phyloP scores from a whole-genome alignment of 2,797 vertebrate species.

The Hozukius guyotensis region DNA sequence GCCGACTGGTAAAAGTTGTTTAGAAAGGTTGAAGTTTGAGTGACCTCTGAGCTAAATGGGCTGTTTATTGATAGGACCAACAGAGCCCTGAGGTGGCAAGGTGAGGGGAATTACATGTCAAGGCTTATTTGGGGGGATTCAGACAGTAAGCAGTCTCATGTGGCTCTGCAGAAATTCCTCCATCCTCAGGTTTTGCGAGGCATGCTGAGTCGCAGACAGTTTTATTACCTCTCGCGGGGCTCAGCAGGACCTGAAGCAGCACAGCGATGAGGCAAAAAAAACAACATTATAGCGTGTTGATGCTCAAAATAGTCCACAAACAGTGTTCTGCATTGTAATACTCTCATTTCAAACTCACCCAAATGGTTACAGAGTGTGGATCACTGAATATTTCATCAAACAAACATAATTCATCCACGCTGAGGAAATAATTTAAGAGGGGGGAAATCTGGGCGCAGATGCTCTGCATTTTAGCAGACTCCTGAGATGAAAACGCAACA shows the following conservation, averaged over 20 bases:
- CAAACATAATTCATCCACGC: slow-evolving; percentile 42
- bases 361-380: slow-evolving; percentile 34
- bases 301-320: slow-evolving; percentile 23
- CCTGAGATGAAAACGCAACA: neutral
- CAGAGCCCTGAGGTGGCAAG: slow-evolving; percentile 50
- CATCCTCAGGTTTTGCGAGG: slow-evolving; percentile 27
- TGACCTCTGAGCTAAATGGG: slow-evolving; percentile 52
- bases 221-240: slow-evolving; percentile 45
- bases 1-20: slow-evolving; percentile 20
- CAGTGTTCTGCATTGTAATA: neutral
- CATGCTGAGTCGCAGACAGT: slow-evolving; percentile 33
- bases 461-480: slow-evolving; percentile 3
- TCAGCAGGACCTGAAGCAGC: slow-evolving; percentile 32
- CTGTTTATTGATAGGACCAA: slow-evolving; percentile 59
- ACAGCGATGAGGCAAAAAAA: neutral
- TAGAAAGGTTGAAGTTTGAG: slow-evolving; percentile 21
- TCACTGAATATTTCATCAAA: slow-evolving; percentile 58
- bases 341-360: neutral
- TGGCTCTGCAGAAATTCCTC: slow-evolving; percentile 48
- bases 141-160: slow-evolving; percentile 48
- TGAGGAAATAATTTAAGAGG: slow-evolving; percentile 50
- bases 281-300: neutral
- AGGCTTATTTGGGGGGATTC: slow-evolving; percentile 60
- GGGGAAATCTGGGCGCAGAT: slow-evolving; percentile 13
- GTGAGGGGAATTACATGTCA: slow-evolving; percentile 75